Conservation (phyloP, 1,140 invertebrate genomes). For the Zeugodacus cucurbitae region DNA sequence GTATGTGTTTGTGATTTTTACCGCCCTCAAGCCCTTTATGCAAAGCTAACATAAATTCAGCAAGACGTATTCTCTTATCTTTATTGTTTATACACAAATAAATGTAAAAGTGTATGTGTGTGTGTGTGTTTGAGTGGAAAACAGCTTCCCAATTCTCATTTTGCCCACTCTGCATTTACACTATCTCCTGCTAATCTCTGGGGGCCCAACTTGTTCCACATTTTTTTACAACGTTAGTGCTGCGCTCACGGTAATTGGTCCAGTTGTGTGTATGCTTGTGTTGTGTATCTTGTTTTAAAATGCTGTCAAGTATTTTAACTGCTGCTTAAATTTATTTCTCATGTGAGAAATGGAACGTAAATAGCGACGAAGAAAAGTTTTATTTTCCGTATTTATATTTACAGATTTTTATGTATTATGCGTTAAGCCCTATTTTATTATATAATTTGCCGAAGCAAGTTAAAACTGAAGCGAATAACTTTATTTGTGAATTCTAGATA, state of each 20-base stretch:
- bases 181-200: neutral
- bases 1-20: neutral
- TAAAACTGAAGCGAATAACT: too few species aligned
- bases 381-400: too few species aligned
- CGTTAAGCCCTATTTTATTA: too few species aligned
- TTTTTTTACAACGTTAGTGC: neutral
- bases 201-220: neutral
- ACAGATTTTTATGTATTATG: too few species aligned
- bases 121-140: too few species aligned
- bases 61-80: neutral
- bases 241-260: neutral
- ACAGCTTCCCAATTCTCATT: neutral
- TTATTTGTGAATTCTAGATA: too few species aligned
- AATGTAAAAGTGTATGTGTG: neutral
- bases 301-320: slow-evolving; percentile 7
- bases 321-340: too few species aligned
- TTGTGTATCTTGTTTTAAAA: neutral
- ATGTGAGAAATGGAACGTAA: too few species aligned
- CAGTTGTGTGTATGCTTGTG: neutral
- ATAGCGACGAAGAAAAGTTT: too few species aligned
- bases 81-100: neutral
- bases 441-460: too few species aligned
- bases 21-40: neutral
- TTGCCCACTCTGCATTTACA: neutral
- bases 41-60: neutral